Evolutionary conservation across 2,888 invertebrate species (phyloP).

Genomic region (Caenorhabditis uteleia): DNA sequence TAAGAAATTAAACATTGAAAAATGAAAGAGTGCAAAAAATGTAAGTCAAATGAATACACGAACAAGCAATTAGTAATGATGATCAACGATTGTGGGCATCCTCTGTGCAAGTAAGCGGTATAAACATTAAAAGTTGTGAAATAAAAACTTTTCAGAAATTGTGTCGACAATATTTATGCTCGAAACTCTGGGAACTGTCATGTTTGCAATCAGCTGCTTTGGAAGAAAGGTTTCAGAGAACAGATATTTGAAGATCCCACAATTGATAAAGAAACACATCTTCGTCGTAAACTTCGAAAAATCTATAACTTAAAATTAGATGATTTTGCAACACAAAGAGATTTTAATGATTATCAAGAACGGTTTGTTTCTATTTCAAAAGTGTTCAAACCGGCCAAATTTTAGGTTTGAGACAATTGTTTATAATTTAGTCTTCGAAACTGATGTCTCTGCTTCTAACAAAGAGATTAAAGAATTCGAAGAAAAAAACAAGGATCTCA

Average conservation of each 20-base stretch:
- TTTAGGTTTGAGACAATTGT: slow-evolving; percentile 53
- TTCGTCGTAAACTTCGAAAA: slow-evolving; percentile 82
- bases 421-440: slow-evolving; percentile 58
- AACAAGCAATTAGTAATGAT: slow-evolving; percentile 94
- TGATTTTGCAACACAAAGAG: slow-evolving; percentile 83
- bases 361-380: no score
- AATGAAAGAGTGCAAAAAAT: slow-evolving; percentile 84
- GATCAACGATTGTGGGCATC: slow-evolving; percentile 98
- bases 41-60: slow-evolving; percentile 93
- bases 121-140: neutral
- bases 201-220: slow-evolving; percentile 78
- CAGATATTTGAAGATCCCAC: slow-evolving; percentile 94
- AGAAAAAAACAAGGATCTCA: slow-evolving; percentile 56
- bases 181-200: slow-evolving; percentile 94
- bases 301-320: slow-evolving; percentile 92
- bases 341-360: slow-evolving; percentile 95
- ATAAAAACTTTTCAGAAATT: slow-evolving; percentile 44
- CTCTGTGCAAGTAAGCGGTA: slow-evolving; percentile 84
- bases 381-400: neutral
- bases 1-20: slow-evolving; percentile 1
- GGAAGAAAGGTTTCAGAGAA: slow-evolving; percentile 87
- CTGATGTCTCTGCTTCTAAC: slow-evolving; percentile 57
- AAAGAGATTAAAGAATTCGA: slow-evolving; percentile 57
- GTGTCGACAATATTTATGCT: slow-evolving; percentile 79
- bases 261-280: slow-evolving; percentile 97